phyloP scores from a whole-genome alignment of 2,113 vertebrate genomes.

The Circaetus gallicus region DNA sequence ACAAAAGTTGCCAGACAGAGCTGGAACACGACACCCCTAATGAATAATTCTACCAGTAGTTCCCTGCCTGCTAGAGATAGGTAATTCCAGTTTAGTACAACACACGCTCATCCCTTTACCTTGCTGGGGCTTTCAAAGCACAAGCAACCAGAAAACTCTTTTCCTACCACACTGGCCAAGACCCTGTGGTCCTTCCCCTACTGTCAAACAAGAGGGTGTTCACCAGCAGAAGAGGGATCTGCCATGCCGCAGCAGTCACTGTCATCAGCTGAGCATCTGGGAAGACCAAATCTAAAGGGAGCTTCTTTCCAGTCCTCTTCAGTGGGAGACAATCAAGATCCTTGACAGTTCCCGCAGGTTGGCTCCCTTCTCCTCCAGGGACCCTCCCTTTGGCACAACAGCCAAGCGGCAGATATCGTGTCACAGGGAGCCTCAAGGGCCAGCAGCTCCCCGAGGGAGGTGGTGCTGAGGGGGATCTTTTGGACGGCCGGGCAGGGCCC shows the following conservation, averaged over 20 bases:
- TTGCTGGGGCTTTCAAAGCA: background rate
- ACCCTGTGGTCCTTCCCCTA: too few relatives aligned
- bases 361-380: background rate
- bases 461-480: rapidly evolving
- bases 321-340: background rate
- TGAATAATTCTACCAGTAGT: background rate
- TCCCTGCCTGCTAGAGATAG: background rate
- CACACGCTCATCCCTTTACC: background rate
- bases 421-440: background rate
- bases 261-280: background rate
- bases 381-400: background rate
- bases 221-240: background rate
- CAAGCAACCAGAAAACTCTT: background rate
- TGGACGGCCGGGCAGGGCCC: background rate
- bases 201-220: too few relatives aligned
- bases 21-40: background rate
- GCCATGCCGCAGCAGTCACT: too few relatives aligned
- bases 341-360: background rate
- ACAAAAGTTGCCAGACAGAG: background rate
- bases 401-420: rapidly evolving
- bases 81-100: background rate
- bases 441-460: background rate
- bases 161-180: background rate
- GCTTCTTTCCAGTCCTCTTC: background rate
- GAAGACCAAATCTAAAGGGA: background rate